Evolutionary conservation across 2,797 vertebrate species (phyloP).

Genomic region (Hemitrygon akajei): DNA sequence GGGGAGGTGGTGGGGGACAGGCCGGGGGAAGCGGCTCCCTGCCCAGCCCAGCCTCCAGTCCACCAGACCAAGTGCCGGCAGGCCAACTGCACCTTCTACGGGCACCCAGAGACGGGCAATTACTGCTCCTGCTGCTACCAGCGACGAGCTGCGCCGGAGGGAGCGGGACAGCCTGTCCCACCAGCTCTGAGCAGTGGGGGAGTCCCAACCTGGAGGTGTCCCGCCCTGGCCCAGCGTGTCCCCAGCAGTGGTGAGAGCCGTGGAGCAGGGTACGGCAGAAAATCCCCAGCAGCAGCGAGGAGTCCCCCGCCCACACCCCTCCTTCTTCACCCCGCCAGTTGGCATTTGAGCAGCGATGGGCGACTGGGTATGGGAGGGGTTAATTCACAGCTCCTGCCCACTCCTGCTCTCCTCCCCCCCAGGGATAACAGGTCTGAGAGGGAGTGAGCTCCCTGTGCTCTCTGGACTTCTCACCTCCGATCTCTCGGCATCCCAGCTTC

Average conservation of each 20-base stretch:
- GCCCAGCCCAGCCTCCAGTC: constrained; percentile 40
- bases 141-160: constrained; percentile 75
- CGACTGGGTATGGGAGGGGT: too few species aligned
- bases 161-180: constrained; percentile 71
- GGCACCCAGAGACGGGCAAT: constrained; percentile 87
- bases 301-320: too few species aligned
- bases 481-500: constrained; percentile 24
- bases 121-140: constrained; percentile 94
- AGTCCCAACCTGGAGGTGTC: too few species aligned
- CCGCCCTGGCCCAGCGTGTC: too few species aligned
- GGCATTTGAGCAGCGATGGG: too few species aligned
- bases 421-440: too few species aligned
- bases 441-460: neutral
- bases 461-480: constrained; percentile 32
- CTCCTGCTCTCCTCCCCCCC: neutral
- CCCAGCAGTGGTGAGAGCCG: too few species aligned
- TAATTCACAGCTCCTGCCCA: too few species aligned
- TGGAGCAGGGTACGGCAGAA: too few species aligned
- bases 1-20: constrained; percentile 52
- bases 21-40: constrained; percentile 50
- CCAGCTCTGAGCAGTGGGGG: constrained; percentile 66
- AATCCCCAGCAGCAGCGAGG: too few species aligned
- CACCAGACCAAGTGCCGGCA: constrained; percentile 85
- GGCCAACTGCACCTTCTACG: constrained; percentile 83
- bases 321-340: too few species aligned